A percentile compares a stretch with the other conserved stretches of the same genome.
Conservation (phyloP, 1,140 invertebrate genomes). For the Galleria mellonella region DNA sequence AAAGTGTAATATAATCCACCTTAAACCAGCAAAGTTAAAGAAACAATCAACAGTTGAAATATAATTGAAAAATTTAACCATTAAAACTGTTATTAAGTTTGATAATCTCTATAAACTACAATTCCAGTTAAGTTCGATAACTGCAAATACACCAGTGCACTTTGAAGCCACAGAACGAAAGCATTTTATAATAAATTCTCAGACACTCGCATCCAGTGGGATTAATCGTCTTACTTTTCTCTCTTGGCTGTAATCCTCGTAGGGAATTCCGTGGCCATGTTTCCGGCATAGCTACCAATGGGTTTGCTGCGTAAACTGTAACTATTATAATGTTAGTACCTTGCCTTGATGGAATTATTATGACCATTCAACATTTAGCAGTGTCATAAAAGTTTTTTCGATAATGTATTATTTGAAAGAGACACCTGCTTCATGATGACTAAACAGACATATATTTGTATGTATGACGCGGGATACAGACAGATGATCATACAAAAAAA, state of each 20-base stretch:
- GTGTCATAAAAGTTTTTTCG: no score
- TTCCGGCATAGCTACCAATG: slow-evolving; percentile 13
- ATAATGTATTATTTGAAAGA: no score
- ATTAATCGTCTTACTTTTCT: slow-evolving; percentile 72
- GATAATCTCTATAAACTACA: no score
- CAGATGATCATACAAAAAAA: no score
- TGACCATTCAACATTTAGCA: no score
- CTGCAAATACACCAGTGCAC: slow-evolving; percentile 8
- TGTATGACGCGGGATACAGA: no score
- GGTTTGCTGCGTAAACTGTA: not conserved
- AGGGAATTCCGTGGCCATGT: slow-evolving; percentile 61
- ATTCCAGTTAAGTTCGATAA: slow-evolving; percentile 6
- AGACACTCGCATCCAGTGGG: slow-evolving; percentile 44
- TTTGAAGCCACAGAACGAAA: slow-evolving; percentile 41
- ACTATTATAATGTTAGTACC: no score
- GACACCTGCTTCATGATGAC: no score
- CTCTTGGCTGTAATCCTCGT: slow-evolving; percentile 52
- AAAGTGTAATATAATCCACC: no score
- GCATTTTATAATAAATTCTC: slow-evolving; percentile 69
- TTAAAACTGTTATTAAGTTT: not conserved
- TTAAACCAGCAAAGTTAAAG: slow-evolving; percentile 5
- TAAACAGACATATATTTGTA: no score
- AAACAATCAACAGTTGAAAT: slow-evolving; percentile 4
- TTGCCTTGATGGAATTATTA: no score
- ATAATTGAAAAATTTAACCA: not conserved